A percentile compares a stretch with the other conserved stretches of the same genome.
phyloP scores from a whole-genome alignment of 1,140 invertebrate genomes.

The Idris sp. region DNA sequence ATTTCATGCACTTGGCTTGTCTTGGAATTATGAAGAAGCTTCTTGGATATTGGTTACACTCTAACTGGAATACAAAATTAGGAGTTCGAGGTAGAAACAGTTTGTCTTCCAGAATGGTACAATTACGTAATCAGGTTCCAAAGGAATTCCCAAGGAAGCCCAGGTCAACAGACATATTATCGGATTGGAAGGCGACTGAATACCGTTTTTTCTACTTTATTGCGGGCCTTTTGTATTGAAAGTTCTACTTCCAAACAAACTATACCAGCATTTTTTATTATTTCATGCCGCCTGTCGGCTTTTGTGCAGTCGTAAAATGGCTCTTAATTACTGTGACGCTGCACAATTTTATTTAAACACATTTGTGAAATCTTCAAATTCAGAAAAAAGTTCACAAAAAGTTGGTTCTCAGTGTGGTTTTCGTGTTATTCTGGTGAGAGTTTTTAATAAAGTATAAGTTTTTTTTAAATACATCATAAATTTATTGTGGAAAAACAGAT shows the following conservation, averaged over 20 bases:
- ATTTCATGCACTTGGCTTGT: slow-evolving; percentile 22
- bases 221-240: background rate
- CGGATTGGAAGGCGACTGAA: background rate
- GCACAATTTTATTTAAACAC: background rate
- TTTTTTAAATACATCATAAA: no score
- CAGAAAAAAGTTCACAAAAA: background rate
- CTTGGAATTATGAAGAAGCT: slow-evolving; percentile 13
- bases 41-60: background rate
- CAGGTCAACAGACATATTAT: background rate
- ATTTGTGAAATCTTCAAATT: background rate
- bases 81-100: no score
- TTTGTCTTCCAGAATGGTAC: background rate
- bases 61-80: no score
- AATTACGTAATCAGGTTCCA: background rate
- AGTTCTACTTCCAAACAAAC: background rate
- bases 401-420: background rate
- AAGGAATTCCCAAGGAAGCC: slow-evolving; percentile 10
- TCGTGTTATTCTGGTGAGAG: background rate
- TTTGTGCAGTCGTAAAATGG: background rate
- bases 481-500: no score
- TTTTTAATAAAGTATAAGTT: background rate
- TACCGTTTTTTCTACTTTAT: background rate
- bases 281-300: background rate
- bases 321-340: background rate
- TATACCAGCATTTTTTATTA: background rate